These are phyloP conservation scores for Caenorhabditis inopinata DNA, from an alignment of 1,140 invertebrate species.

Conservation along the genomic window DNA sequence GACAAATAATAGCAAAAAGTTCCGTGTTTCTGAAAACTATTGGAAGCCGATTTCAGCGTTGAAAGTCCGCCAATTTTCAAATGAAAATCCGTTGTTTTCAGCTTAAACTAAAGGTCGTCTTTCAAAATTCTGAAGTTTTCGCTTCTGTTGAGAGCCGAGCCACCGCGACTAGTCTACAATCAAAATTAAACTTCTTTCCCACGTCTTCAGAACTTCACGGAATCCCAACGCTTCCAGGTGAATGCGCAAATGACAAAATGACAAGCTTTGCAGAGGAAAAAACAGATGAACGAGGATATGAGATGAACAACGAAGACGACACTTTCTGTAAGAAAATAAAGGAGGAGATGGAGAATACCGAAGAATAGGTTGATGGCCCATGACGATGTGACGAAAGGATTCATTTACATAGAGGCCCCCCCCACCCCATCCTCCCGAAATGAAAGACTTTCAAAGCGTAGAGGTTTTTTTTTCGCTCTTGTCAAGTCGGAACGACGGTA, in stretches of 20 bases:
- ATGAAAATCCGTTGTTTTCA: no score
- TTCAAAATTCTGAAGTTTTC: no score
- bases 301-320: conserved; percentile 25
- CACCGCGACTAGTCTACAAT: background rate
- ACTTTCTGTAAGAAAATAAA: background rate
- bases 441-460: background rate
- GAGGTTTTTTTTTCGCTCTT: background rate
- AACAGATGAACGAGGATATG: background rate
- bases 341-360: background rate
- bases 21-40: no score
- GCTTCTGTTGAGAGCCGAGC: background rate
- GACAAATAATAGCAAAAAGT: no score
- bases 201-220: background rate
- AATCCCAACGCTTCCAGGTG: background rate
- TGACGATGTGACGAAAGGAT: conserved; percentile 30
- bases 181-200: background rate
- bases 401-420: conserved; percentile 13
- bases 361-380: conserved; percentile 36
- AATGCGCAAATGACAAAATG: conserved; percentile 16
- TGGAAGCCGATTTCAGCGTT: no score
- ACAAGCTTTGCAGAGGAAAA: background rate
- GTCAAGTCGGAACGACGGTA: no score
- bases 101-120: no score
- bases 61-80: no score
- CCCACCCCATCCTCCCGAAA: background rate